Evolutionary conservation across 2,888 invertebrate species (phyloP).

Genomic region (Aporophyla nigra): DNA sequence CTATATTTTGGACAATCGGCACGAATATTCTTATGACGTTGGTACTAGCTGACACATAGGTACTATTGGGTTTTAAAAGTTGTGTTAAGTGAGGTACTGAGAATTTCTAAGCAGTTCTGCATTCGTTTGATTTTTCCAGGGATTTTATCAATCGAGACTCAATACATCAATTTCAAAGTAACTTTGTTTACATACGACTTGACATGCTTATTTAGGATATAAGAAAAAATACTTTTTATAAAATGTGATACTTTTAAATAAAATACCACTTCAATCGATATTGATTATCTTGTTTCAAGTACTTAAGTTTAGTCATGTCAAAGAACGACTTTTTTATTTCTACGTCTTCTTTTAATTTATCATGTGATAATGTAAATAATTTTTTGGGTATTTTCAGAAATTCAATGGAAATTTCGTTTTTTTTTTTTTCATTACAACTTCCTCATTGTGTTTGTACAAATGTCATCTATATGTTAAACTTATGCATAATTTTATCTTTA

Average conservation of each 20-base stretch:
- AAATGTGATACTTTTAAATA: background rate
- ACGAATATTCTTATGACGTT: background rate
- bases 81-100: background rate
- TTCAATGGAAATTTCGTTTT: background rate
- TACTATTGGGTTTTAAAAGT: background rate
- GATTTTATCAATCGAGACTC: background rate
- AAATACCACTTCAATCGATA: background rate
- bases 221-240: background rate
- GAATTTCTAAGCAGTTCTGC: background rate
- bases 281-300: background rate
- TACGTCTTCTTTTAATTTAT: background rate
- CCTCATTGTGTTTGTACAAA: background rate
- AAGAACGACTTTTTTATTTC: background rate
- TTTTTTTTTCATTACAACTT: background rate
- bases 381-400: background rate
- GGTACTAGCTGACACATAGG: background rate
- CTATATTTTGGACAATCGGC: background rate
- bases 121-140: background rate
- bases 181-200: background rate
- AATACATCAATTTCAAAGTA: background rate
- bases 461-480: background rate
- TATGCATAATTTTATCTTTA: constrained; percentile 8
- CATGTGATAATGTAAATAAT: background rate
- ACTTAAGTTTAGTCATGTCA: background rate
- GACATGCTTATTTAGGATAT: constrained; percentile 3